Percentiles rank a stretch among this genome's conserved stretches.
Evolutionary conservation across 2,888 invertebrate species (phyloP).

Genomic region (Scaeva pyrastri): DNA sequence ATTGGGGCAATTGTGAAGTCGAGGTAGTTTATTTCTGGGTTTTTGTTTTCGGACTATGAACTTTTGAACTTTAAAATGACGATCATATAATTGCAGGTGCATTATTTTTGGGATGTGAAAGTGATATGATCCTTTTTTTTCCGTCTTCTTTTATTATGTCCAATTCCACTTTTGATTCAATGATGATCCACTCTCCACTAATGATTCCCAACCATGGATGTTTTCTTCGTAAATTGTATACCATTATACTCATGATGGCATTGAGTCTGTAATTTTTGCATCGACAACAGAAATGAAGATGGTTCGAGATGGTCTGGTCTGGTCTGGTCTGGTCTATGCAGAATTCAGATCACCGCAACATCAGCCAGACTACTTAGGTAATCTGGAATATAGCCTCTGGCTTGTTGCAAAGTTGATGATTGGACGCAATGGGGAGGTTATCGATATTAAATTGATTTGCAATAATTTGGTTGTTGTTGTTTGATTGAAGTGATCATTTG

Average conservation of each 20-base stretch:
- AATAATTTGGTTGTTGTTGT: conserved; percentile 18
- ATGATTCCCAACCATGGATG: conserved; percentile 19
- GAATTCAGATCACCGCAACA: conserved; percentile 1
- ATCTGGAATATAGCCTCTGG: conserved; percentile 50
- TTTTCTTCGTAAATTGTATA: conserved; percentile 5
- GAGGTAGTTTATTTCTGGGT: background rate
- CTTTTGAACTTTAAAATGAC: conserved; percentile 44
- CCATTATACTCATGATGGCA: conserved; percentile 44
- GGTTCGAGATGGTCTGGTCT: background rate
- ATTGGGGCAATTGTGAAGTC: conserved; percentile 29
- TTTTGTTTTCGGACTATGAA: conserved; percentile 25
- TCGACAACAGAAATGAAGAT: conserved; percentile 17
- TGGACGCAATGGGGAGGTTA: conserved; percentile 39
- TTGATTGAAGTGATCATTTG: conserved; percentile 35
- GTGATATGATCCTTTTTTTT: conserved; percentile 40
- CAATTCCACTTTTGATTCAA: background rate
- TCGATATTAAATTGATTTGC: conserved; percentile 55
- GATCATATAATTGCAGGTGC: conserved; percentile 36
- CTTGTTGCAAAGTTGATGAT: conserved; percentile 8
- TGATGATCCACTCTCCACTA: background rate
- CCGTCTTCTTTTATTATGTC: background rate
- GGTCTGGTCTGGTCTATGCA: background rate
- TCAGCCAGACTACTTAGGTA: conserved; percentile 33
- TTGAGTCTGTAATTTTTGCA: conserved; percentile 50
- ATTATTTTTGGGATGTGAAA: conserved; percentile 41